Evolutionary conservation across 2,888 invertebrate genomes (phyloP).

Genomic region (Trilocha varians): DNA sequence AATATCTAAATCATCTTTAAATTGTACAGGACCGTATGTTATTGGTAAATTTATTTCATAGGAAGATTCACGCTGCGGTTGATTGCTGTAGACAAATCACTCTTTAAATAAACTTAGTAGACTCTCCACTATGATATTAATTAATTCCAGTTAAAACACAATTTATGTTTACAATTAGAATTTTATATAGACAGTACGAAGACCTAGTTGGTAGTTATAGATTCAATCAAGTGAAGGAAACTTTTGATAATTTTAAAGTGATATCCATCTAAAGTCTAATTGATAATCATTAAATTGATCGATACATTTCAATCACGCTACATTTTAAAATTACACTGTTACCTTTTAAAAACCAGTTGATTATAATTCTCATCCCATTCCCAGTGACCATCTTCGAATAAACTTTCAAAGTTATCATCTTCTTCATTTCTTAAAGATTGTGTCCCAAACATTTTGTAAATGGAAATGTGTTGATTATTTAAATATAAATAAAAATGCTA

Average conservation of each 20-base stretch:
- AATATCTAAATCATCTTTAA: conserved; percentile 49
- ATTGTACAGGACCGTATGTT: conserved; percentile 30
- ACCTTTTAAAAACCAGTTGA: conserved; percentile 30
- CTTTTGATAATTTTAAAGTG: no score
- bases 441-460: background rate
- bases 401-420: conserved; percentile 16
- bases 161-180: no score
- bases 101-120: no score
- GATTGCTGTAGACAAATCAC: conserved; percentile 11
- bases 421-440: conserved; percentile 18
- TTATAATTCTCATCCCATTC: conserved; percentile 35
- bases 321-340: background rate
- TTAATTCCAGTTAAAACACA: no score
- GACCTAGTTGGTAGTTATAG: no score
- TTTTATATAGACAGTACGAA: no score
- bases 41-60: conserved; percentile 11
- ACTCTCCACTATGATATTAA: no score
- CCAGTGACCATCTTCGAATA: conserved; percentile 48
- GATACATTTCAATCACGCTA: background rate
- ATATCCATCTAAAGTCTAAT: no score
- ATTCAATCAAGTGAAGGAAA: no score
- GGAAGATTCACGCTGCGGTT: conserved; percentile 7
- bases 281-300: background rate
- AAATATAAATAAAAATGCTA: background rate
- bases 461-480: background rate